phyloP scores from a whole-genome alignment of 2,888 invertebrate species.

The Morinoia aosen region DNA sequence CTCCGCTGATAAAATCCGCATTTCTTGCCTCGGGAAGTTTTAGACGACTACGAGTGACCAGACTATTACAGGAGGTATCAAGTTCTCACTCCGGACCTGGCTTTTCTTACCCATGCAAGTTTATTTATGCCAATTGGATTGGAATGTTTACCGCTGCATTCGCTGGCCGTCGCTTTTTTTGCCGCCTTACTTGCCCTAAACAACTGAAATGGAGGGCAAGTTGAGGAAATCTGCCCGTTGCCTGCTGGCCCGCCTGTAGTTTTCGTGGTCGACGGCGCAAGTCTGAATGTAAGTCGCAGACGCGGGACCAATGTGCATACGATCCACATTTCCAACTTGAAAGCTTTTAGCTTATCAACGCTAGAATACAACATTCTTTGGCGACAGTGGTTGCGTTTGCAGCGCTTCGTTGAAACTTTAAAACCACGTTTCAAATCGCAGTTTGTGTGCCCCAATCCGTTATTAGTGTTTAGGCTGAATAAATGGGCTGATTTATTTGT shows the following conservation, averaged over 20 bases:
- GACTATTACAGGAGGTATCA: background rate
- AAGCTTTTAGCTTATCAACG: background rate
- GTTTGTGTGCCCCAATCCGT: no score
- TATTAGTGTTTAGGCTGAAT: background rate
- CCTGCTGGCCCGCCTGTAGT: background rate
- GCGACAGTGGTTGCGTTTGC: no score
- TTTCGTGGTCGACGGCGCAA: background rate
- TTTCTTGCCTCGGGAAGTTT: background rate
- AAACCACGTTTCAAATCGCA: no score
- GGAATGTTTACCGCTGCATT: background rate
- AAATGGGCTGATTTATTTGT: background rate
- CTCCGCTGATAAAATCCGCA: background rate
- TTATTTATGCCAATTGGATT: background rate
- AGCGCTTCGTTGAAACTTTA: no score
- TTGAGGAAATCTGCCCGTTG: background rate
- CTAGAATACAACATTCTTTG: background rate
- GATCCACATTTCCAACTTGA: background rate
- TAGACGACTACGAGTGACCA: background rate
- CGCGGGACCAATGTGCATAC: background rate
- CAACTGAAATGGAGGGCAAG: background rate
- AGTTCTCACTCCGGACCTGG: background rate
- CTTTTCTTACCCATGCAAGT: background rate
- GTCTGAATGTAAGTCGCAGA: background rate
- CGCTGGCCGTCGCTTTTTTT: background rate
- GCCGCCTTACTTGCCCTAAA: background rate